Conservation (phyloP, 2,797 vertebrate species). For the Poeciliopsis paucimaculata region DNA sequence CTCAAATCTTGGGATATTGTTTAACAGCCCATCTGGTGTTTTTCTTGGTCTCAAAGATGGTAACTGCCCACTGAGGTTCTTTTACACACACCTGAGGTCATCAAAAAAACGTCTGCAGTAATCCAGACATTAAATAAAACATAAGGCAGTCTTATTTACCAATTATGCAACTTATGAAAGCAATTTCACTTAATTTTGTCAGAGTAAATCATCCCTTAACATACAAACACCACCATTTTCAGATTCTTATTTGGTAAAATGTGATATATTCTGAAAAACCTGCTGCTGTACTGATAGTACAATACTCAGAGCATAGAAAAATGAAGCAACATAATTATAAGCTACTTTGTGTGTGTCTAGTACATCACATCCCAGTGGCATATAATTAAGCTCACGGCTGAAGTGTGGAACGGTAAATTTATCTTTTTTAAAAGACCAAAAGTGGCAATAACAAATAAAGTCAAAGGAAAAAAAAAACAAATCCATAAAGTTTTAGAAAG, state of each 20-base stretch:
- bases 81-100: not conserved
- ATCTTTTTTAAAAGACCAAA: not conserved
- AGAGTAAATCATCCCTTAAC: not conserved
- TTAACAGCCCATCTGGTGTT: not conserved
- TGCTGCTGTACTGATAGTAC: not conserved
- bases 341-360: not conserved
- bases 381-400: not conserved
- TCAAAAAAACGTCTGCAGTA: not conserved
- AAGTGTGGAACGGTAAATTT: not conserved
- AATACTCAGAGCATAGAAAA: not conserved
- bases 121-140: not conserved
- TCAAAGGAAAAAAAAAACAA: not conserved
- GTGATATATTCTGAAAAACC: not conserved
- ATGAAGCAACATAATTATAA: not conserved
- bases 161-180: not conserved
- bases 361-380: not conserved
- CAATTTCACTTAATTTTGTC: not conserved
- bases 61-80: not conserved
- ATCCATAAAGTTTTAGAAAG: constrained; percentile 1
- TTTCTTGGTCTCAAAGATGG: not conserved
- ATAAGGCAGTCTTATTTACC: not conserved
- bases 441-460: not conserved
- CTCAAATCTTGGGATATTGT: not conserved
- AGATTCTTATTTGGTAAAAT: not conserved
- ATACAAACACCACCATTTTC: not conserved